phyloP scores from a whole-genome alignment of 1,140 invertebrate genomes.

The Zophobas atratus region DNA sequence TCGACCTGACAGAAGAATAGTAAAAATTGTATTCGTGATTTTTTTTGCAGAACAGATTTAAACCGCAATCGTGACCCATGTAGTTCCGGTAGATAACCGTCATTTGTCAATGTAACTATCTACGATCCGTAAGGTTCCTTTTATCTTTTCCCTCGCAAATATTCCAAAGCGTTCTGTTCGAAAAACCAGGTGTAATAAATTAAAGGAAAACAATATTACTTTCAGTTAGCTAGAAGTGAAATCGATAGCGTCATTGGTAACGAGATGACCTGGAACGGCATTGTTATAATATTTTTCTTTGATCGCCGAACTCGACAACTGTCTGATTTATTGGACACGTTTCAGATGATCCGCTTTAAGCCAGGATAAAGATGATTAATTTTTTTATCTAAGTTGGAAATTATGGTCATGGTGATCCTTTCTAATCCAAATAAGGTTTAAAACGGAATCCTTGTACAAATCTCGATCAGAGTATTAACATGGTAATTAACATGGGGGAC shows the following conservation, averaged over 20 bases:
- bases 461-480: too few relatives aligned
- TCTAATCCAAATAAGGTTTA: too few relatives aligned
- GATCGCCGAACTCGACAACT: conserved; percentile 16
- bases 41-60: too few relatives aligned
- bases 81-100: background rate
- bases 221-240: background rate
- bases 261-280: background rate
- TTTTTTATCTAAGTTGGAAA: background rate
- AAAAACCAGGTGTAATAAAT: conserved; percentile 5
- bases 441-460: too few relatives aligned
- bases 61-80: too few relatives aligned
- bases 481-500: too few relatives aligned
- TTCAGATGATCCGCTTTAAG: conserved; percentile 7
- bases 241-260: conserved; percentile 10
- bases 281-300: background rate
- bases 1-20: background rate
- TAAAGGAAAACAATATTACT: conserved; percentile 14
- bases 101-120: conserved; percentile 1
- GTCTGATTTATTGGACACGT: conserved; percentile 17
- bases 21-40: too few relatives aligned
- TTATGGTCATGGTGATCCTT: too few relatives aligned
- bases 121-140: background rate
- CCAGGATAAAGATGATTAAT: conserved; percentile 26
- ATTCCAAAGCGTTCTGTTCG: conserved; percentile 1
- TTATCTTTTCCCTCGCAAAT: background rate